Conservation (phyloP, 2,888 invertebrate genomes). For the Melanostoma mellinum region DNA sequence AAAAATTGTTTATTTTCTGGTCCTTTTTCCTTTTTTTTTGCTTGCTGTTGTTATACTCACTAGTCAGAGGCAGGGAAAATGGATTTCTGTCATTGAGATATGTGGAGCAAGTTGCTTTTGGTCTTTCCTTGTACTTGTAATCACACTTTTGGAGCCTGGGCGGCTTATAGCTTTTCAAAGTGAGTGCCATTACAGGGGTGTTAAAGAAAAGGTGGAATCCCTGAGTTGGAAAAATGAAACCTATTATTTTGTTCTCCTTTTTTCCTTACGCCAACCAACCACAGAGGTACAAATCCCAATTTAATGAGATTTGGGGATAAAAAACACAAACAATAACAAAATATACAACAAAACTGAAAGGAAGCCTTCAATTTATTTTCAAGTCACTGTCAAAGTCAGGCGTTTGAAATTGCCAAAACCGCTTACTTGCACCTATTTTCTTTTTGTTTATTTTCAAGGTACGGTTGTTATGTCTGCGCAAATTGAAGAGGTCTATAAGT, state of each 20-base stretch:
- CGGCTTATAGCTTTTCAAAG: conserved; percentile 51
- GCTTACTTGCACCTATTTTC: conserved; percentile 11
- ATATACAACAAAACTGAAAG: conserved; percentile 21
- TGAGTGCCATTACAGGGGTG: conserved; percentile 48
- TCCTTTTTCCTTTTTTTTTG: background rate
- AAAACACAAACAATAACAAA: conserved; percentile 27
- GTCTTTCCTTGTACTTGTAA: conserved; percentile 45
- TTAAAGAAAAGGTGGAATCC: background rate
- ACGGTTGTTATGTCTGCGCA: conserved; percentile 92
- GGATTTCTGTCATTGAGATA: conserved; percentile 59
- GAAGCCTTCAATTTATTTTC: conserved; percentile 39
- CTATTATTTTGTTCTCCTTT: conserved; percentile 4
- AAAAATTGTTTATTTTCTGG: background rate
- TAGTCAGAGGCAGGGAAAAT: conserved; percentile 35
- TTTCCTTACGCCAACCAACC: conserved; percentile 19
- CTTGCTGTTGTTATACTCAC: conserved; percentile 37
- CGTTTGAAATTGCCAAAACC: conserved; percentile 27
- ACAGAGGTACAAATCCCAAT: conserved; percentile 45
- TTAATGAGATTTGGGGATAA: conserved; percentile 52
- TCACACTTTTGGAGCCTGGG: conserved; percentile 58
- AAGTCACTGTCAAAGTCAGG: conserved; percentile 44
- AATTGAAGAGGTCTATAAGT: conserved; percentile 92
- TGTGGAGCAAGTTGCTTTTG: conserved; percentile 50
- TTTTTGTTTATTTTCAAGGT: conserved; percentile 83
- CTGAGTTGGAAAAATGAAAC: conserved; percentile 4